Percentiles rank a stretch among this genome's conserved stretches.
Conservation (phyloP, 2,888 invertebrate genomes). For the Nomada hirtipes region DNA sequence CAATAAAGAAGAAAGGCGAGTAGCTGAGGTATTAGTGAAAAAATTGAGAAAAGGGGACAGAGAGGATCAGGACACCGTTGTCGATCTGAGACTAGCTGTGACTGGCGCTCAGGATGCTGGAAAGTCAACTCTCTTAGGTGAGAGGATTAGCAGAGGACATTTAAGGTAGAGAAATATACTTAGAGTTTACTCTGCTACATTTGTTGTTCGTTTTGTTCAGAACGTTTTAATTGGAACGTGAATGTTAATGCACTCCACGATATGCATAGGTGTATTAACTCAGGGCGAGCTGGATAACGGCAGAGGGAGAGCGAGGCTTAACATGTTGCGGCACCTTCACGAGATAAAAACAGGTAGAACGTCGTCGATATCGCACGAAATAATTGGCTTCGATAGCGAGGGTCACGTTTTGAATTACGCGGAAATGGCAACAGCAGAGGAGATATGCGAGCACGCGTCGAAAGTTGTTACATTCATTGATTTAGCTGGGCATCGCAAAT, state of each 20-base stretch:
- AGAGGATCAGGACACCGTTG: constrained; percentile 92
- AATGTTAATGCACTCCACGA: constrained; percentile 26
- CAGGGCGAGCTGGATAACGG: constrained; percentile 99
- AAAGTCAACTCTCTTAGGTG: constrained; percentile 95
- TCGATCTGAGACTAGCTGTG: constrained; percentile 96
- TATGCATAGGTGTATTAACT: constrained; percentile 92
- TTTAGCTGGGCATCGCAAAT: constrained; percentile 98
- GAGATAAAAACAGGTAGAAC: constrained; percentile 98
- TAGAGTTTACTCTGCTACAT: constrained; percentile 64
- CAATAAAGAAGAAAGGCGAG: constrained; percentile 85
- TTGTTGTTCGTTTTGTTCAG: constrained; percentile 15
- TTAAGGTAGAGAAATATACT: constrained; percentile 74
- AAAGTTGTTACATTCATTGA: constrained; percentile 98
- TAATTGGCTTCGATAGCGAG: constrained; percentile 95
- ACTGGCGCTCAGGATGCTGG: constrained; percentile 98
- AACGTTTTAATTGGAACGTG: neutral
- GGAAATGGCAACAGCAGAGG: constrained; percentile 95
- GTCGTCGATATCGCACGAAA: constrained; percentile 97
- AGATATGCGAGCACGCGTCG: constrained; percentile 96
- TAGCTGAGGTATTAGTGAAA: constrained; percentile 95
- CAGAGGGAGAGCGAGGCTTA: constrained; percentile 95
- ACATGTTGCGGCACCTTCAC: constrained; percentile 97
- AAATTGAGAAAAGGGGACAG: constrained; percentile 87
- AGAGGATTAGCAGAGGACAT: constrained; percentile 75
- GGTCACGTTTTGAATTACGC: constrained; percentile 95